A percentile compares a stretch with the other conserved stretches of the same genome.
These are phyloP conservation scores for Vespertilio murinus DNA, from an alignment of 2,797 vertebrate genomes.

Conservation along the genomic window DNA sequence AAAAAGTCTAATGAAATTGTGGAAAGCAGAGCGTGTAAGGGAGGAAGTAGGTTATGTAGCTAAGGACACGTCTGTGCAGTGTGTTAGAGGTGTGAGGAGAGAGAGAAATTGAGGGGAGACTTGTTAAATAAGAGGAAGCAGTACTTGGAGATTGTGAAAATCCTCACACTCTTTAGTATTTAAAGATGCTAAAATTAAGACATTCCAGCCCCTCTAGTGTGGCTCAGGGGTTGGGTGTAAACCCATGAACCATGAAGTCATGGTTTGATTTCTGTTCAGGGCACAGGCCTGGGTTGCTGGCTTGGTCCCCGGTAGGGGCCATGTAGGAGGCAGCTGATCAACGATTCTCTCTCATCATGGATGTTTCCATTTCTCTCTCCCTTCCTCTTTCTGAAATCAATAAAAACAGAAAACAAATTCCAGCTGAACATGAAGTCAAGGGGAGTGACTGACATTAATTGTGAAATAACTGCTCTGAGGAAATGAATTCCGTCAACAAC, in stretches of 20 bases:
- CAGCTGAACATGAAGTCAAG: neutral
- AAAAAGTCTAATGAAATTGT: neutral
- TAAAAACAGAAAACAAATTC: neutral
- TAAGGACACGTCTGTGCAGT: neutral
- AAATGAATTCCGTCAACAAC: neutral
- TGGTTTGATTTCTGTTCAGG: too few relatives aligned
- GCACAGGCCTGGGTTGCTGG: too few relatives aligned
- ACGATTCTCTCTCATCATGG: too few relatives aligned
- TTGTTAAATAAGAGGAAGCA: neutral
- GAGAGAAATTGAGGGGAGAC: neutral
- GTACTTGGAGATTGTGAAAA: neutral
- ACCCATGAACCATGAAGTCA: too few relatives aligned
- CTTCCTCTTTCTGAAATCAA: too few relatives aligned
- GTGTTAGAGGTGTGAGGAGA: neutral
- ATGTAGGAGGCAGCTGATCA: too few relatives aligned
- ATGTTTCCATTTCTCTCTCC: too few relatives aligned
- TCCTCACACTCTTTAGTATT: neutral
- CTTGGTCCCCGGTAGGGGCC: too few relatives aligned
- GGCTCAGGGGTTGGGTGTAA: too few relatives aligned
- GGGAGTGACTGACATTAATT: too few relatives aligned
- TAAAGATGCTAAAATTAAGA: neutral
- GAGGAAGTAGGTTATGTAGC: accelerated
- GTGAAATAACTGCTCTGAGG: neutral
- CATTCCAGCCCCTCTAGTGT: too few relatives aligned
- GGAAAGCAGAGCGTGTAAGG: neutral